phyloP scores from a whole-genome alignment of 2,113 vertebrate species.

The Xiphophorus hellerii region DNA sequence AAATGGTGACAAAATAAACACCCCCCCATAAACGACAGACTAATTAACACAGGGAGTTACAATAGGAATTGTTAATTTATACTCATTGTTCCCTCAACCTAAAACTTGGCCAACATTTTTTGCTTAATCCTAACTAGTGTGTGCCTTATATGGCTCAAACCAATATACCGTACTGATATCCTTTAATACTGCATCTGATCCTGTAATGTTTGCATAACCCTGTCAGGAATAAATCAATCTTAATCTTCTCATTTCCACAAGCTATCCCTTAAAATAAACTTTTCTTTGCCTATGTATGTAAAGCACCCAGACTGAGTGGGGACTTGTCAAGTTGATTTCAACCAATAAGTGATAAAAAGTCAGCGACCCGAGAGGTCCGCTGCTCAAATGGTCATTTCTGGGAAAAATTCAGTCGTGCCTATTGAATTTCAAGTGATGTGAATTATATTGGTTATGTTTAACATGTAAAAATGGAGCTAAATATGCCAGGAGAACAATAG shows the following conservation, averaged over 20 bases:
- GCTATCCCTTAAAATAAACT: not conserved
- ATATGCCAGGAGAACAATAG: not conserved
- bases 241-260: not conserved
- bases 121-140: not conserved
- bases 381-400: not conserved
- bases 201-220: not conserved
- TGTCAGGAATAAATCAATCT: not conserved
- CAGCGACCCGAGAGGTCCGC: not conserved
- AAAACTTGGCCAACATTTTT: not conserved
- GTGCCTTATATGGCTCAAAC: not conserved
- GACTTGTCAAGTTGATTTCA: not conserved
- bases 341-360: not conserved
- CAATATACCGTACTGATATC: not conserved
- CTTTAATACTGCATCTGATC: not conserved
- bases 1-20: slow-evolving; percentile 40
- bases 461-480: not conserved
- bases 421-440: not conserved
- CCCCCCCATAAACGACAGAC: slow-evolving; percentile 3
- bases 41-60: slow-evolving; percentile 2
- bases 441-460: not conserved
- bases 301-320: not conserved
- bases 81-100: not conserved
- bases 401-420: not conserved
- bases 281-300: not conserved
- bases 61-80: not conserved